Base-by-base conservation (phyloP, 2,888 invertebrate species). In the Caenorhabditis sp. region DNA sequence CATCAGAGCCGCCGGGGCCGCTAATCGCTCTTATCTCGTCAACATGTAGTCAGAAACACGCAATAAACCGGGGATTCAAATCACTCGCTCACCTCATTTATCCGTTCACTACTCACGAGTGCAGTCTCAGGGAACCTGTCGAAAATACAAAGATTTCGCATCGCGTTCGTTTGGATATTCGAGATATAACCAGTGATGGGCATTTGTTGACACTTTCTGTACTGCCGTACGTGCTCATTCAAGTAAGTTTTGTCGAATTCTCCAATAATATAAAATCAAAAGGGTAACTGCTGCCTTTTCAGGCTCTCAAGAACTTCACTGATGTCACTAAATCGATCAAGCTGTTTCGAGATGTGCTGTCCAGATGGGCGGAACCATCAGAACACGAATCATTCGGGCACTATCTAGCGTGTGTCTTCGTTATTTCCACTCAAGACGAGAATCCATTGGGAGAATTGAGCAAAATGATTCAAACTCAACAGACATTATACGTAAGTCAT, bases 331-430 rank as follows among this genome's bases (percentile, higher is more conserved):
- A 84, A 26, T 61, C 80, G 10, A 59, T 80, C 22, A 54, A 79
- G 26, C 12, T 47, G 35, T 84, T 84, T 24, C 51, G 66, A 2
- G 72, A 85, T 26, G 85, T 81, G 41, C 41, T 87, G 28, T 31
- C 22, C 0, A 47, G 81, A 68, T 87, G 86, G 63, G 75, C 86
- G 8, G 87, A 86, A 56, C 88, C 88, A 95, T 93, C 93, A 19
- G 98, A 98, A 92, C 98, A 98, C 94, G 99, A 99, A 93, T 98
- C 97, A 92, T 95, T 97, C 0, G 96, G 92, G 58, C 92, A 93
- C 69, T 94, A 93, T 88, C 86, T 94, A 12, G 93, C 93, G 19
- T 94, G 93, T 90, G 91, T 94, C 73, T 93, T 94, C 90, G 94
- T 94, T 16, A 94, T 94, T 38, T 94, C 94, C 14, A 94, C 94